phyloP scores from a whole-genome alignment of 2,797 vertebrate genomes.

The Microtus agrestis region DNA sequence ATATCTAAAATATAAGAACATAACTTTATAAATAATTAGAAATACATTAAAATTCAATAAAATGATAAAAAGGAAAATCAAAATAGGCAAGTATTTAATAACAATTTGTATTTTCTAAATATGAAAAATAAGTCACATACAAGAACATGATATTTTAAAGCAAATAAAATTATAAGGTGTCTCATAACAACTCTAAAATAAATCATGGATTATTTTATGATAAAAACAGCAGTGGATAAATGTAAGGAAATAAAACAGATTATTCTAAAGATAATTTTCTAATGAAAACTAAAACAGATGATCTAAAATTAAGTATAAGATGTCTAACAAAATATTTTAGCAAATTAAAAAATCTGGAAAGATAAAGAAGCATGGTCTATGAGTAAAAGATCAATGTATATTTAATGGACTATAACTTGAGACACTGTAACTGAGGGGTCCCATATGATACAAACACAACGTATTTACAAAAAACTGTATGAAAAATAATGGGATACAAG shows the following conservation, averaged over 20 bases:
- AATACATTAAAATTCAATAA: neutral
- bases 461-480: neutral
- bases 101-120: neutral
- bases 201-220: neutral
- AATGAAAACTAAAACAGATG: neutral
- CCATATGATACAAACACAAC: neutral
- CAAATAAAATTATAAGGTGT: neutral
- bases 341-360: neutral
- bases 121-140: slow-evolving; percentile 8
- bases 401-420: neutral
- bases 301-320: neutral
- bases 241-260: neutral
- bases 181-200: neutral
- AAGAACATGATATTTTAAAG: neutral
- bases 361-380: neutral
- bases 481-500: neutral
- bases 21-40: neutral
- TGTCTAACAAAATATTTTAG: slow-evolving; percentile 30
- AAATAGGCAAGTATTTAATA: neutral
- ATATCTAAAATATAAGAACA: neutral
- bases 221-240: neutral
- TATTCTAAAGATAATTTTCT: neutral
- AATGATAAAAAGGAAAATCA: neutral
- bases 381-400: neutral
- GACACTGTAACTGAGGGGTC: neutral